Percentiles rank a stretch among this genome's conserved stretches.
Conservation (phyloP, 2,888 invertebrate genomes). For the Cryptus armator region DNA sequence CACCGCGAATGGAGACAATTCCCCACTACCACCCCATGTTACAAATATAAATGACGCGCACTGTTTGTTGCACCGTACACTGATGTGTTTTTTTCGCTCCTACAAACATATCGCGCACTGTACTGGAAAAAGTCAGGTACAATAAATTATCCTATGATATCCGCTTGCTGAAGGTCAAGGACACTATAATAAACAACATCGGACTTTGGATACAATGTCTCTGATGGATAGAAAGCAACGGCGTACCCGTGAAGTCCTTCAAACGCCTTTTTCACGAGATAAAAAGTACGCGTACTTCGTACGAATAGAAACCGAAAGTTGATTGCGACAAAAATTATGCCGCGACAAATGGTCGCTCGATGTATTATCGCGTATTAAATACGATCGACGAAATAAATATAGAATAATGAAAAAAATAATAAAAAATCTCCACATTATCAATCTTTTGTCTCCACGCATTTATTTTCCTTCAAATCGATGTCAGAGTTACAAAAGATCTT, state of each 20-base stretch:
- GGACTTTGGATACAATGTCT: not conserved
- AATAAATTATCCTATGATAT: not conserved
- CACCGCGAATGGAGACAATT: no score
- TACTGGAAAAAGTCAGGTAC: not conserved
- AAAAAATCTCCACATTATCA: not conserved
- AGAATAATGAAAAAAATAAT: not conserved
- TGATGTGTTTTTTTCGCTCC: not conserved
- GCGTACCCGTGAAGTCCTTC: not conserved
- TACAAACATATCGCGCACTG: not conserved
- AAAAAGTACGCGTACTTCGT: not conserved
- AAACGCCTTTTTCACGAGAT: not conserved
- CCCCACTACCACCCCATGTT: no score
- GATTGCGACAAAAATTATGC: not conserved
- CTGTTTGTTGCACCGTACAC: not conserved
- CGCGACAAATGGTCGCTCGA: not conserved
- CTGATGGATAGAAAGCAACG: not conserved
- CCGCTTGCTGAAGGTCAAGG: constrained; percentile 2
- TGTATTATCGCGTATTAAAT: not conserved
- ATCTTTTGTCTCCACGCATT: constrained; percentile 53
- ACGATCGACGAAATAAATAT: not conserved
- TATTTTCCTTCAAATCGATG: constrained; percentile 60
- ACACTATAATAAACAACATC: not conserved
- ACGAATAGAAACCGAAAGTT: not conserved
- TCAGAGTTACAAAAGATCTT: constrained; percentile 55
- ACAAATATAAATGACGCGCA: not conserved